These are phyloP conservation scores for Halcyon chelicuti DNA, from an alignment of 2,797 vertebrate genomes.

Conservation along the genomic window DNA sequence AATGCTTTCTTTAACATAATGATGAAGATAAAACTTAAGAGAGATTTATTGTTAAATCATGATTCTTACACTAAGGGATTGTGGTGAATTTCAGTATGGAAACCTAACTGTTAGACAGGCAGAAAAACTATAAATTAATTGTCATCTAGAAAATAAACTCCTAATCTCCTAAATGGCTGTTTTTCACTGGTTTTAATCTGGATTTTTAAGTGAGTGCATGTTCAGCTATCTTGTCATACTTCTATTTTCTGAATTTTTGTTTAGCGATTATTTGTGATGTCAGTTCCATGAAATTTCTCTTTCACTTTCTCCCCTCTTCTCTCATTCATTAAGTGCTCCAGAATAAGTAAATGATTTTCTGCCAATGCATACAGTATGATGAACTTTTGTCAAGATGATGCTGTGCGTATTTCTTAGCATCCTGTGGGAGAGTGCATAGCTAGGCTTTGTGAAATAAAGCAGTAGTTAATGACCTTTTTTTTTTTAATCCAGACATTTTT, in stretches of 20 bases:
- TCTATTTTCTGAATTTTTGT: not conserved
- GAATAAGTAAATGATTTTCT: not conserved
- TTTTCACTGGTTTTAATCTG: not conserved
- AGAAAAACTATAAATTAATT: not conserved
- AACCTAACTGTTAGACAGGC: not conserved
- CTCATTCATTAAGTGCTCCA: not conserved
- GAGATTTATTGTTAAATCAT: not conserved
- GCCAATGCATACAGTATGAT: not conserved
- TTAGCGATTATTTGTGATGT: not conserved
- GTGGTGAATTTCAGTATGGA: not conserved
- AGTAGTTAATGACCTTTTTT: not conserved
- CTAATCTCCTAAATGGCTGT: not conserved
- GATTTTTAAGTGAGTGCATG: not conserved
- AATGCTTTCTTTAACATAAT: not conserved
- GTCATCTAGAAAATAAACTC: not conserved
- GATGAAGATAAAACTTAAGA: not conserved
- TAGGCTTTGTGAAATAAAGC: not conserved
- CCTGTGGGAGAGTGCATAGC: rapidly evolving
- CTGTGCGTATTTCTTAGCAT: not conserved
- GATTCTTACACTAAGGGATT: not conserved
- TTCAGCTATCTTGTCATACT: not conserved
- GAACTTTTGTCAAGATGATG: not conserved
- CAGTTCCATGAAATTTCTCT: not conserved
- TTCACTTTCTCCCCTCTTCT: not conserved
- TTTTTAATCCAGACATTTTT: not conserved